phyloP scores from a whole-genome alignment of 2,888 invertebrate genomes.

The Melanophora roralis region DNA sequence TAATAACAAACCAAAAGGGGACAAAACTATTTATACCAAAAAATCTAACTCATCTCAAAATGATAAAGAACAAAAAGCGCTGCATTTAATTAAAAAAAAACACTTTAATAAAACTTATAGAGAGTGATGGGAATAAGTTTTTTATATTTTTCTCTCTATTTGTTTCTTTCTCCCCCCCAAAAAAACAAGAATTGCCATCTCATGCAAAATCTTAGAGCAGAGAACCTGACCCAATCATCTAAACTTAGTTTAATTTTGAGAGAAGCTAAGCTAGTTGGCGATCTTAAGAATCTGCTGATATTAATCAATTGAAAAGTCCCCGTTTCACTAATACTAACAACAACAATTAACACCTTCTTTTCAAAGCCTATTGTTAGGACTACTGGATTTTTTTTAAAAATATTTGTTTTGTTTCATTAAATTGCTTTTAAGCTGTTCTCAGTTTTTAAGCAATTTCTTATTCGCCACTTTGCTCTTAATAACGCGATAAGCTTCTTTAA shows the following conservation, averaged over 20 bases:
- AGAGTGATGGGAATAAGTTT: background rate
- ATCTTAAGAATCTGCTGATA: background rate
- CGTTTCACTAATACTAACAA: background rate
- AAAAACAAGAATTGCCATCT: no score
- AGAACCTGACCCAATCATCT: no score
- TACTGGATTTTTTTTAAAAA: no score
- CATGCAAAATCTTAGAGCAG: no score
- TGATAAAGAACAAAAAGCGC: background rate
- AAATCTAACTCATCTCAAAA: background rate
- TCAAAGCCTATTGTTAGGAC: background rate
- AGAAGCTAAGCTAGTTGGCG: background rate
- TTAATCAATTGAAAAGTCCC: background rate
- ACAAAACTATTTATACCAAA: slow-evolving; percentile 54
- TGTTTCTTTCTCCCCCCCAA: background rate
- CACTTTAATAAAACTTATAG: background rate
- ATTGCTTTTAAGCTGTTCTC: background rate
- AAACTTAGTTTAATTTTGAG: background rate
- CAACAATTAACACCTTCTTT: slow-evolving; percentile 16
- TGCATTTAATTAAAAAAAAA: background rate
- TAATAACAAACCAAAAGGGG: slow-evolving; percentile 19
- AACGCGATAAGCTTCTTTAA: no score
- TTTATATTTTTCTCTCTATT: background rate
- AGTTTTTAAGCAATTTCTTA: no score
- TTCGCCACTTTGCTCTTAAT: no score
- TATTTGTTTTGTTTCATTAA: background rate